phyloP scores from a whole-genome alignment of 2,113 vertebrate genomes.

The Microcebus lehilahytsara region DNA sequence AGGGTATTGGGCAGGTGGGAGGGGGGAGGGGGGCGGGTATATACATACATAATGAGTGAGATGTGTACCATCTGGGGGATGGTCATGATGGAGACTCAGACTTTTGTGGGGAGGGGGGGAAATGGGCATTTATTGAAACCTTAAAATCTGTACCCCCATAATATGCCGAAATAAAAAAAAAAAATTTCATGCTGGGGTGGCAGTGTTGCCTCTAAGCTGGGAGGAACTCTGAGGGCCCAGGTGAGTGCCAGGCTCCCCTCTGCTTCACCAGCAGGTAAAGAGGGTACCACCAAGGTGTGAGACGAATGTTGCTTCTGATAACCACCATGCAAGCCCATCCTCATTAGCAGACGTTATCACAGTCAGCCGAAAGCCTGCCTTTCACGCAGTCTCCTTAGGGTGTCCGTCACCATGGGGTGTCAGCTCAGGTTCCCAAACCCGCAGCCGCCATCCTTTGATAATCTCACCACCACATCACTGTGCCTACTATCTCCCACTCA shows the following conservation, averaged over 20 bases:
- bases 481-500: rapidly evolving
- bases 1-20: no score
- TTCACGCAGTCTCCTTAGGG: background rate
- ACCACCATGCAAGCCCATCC: background rate
- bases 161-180: no score
- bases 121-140: no score
- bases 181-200: background rate
- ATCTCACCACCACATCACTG: rapidly evolving
- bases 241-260: background rate
- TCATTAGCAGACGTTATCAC: background rate
- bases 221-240: background rate
- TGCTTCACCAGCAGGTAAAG: background rate
- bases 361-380: background rate
- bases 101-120: no score
- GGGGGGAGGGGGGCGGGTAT: no score
- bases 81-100: no score
- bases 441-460: no score
- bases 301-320: background rate
- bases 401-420: rapidly evolving
- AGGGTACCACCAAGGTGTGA: background rate
- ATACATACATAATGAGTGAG: no score
- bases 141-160: no score
- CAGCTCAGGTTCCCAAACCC: background rate
- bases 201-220: background rate
- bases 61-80: no score